Conservation (phyloP, 2,797 vertebrate genomes). For the Macrochelys suwanniensis region DNA sequence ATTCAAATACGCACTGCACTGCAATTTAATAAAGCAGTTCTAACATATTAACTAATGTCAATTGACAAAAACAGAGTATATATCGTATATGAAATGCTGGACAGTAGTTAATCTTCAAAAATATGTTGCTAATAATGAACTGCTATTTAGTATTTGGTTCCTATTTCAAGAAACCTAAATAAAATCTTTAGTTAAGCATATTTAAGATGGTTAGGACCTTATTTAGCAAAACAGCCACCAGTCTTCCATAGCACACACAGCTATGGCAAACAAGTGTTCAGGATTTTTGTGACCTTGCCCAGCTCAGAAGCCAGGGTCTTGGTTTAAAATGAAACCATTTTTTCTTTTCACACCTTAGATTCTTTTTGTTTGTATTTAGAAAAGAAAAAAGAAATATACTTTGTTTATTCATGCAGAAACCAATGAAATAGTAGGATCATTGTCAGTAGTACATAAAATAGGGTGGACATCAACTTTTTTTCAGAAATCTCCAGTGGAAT, state of each 20-base stretch:
- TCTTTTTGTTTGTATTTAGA: background rate
- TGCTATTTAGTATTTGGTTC: background rate
- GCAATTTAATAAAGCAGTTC: background rate
- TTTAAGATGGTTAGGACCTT: background rate
- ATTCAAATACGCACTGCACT: background rate
- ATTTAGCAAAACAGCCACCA: slow-evolving; percentile 15
- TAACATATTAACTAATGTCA: background rate
- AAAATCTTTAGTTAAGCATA: slow-evolving; percentile 27
- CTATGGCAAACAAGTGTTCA: slow-evolving; percentile 29
- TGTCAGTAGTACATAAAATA: background rate
- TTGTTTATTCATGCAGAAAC: slow-evolving; percentile 46
- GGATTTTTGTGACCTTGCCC: background rate
- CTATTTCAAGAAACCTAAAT: background rate
- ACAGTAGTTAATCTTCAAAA: background rate
- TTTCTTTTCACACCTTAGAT: slow-evolving; percentile 54
- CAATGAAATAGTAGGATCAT: background rate
- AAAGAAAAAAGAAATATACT: background rate
- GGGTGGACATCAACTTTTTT: fast-evolving
- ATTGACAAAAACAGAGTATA: background rate
- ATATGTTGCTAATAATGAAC: background rate
- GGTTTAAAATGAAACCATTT: slow-evolving; percentile 47
- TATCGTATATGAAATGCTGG: background rate
- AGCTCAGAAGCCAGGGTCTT: background rate
- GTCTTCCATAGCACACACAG: background rate
- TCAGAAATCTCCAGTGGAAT: background rate